A percentile compares a stretch with the other conserved stretches of the same genome.
Evolutionary conservation across 2,888 invertebrate species (phyloP).

Genomic region (Synergus umbraculus): DNA sequence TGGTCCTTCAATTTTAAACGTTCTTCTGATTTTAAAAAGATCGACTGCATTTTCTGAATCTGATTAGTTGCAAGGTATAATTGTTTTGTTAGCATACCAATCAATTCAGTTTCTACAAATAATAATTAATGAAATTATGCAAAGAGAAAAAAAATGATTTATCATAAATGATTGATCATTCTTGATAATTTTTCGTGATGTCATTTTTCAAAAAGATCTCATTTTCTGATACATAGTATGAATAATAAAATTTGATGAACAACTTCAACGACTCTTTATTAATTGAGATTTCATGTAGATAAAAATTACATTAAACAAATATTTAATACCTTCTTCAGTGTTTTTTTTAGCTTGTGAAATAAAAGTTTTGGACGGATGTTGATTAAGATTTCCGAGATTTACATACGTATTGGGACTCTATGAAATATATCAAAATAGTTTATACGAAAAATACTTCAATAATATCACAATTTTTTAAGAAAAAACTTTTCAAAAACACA

Average conservation of each 20-base stretch:
- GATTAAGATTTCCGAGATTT: not conserved
- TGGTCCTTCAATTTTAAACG: slow-evolving; percentile 64
- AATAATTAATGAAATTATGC: not conserved
- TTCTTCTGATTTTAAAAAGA: slow-evolving; percentile 64
- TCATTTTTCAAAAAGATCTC: not conserved
- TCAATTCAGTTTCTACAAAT: slow-evolving; percentile 63
- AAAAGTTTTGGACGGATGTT: not conserved
- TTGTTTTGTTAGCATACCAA: slow-evolving; percentile 64
- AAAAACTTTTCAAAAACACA: not conserved
- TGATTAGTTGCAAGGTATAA: slow-evolving; percentile 65
- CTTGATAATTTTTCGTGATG: not conserved
- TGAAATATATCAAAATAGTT: not conserved
- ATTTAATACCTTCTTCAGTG: not conserved
- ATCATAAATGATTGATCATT: not conserved
- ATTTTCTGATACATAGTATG: not conserved
- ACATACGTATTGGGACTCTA: not conserved
- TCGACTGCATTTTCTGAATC: slow-evolving; percentile 64
- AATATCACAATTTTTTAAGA: not conserved
- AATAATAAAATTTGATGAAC: not conserved
- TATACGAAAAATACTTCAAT: not conserved
- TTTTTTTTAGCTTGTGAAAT: not conserved
- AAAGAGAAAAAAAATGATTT: not conserved
- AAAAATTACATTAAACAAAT: not conserved
- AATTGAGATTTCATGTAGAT: not conserved
- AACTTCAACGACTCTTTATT: not conserved